These are phyloP conservation scores for Trachelus tabidus DNA, from an alignment of 2,888 invertebrate species.

Conservation along the genomic window DNA sequence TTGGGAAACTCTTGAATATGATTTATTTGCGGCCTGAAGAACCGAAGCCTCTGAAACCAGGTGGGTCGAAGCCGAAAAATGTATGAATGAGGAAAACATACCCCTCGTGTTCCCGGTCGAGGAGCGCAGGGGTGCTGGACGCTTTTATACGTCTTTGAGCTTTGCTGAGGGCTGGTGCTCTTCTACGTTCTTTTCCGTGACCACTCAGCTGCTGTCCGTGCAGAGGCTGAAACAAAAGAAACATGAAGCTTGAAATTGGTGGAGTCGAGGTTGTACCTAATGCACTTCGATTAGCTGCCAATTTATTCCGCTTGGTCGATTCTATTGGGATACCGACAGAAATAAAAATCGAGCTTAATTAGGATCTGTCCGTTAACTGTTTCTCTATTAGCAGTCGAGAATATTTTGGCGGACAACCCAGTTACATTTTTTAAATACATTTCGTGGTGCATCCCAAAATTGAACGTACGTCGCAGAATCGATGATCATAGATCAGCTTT, in stretches of 20 bases:
- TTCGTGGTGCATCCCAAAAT: not conserved
- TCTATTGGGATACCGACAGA: not conserved
- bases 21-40: not conserved
- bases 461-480: not conserved
- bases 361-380: not conserved
- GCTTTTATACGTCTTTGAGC: slow-evolving; percentile 58
- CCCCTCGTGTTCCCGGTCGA: slow-evolving; percentile 55
- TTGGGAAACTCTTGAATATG: slow-evolving; percentile 27
- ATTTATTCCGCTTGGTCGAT: not conserved
- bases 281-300: not conserved
- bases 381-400: not conserved
- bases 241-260: not conserved
- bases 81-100: slow-evolving; percentile 35
- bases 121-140: slow-evolving; percentile 57
- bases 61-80: slow-evolving; percentile 1
- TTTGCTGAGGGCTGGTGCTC: slow-evolving; percentile 49
- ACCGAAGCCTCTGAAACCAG: not conserved
- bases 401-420: not conserved
- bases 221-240: slow-evolving; percentile 42
- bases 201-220: slow-evolving; percentile 42
- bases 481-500: not conserved
- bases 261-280: not conserved
- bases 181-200: slow-evolving; percentile 50
- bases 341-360: not conserved
- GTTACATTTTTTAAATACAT: not conserved